Percentiles rank a stretch among this genome's conserved stretches.
Evolutionary conservation across 2,113 vertebrate species (phyloP).

Genomic region (Arvicanthis niloticus): DNA sequence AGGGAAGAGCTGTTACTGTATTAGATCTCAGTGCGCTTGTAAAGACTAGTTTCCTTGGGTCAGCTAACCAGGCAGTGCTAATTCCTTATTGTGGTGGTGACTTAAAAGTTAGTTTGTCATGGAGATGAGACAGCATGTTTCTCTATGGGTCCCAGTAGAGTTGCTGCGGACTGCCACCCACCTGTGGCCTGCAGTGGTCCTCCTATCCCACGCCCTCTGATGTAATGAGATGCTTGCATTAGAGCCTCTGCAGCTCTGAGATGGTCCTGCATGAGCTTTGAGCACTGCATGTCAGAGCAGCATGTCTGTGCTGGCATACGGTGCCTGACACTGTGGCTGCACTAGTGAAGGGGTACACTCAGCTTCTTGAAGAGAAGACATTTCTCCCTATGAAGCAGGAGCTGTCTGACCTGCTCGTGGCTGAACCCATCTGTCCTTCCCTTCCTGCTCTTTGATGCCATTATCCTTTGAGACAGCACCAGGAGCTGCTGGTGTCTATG

Average conservation of each 20-base stretch:
- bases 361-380: accelerated
- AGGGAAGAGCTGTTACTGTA: not conserved
- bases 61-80: not conserved
- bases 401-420: not conserved
- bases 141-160: not conserved
- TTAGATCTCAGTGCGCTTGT: not conserved
- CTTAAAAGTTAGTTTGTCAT: not conserved
- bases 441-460: accelerated
- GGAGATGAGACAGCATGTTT: not conserved
- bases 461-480: not conserved
- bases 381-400: accelerated
- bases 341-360: accelerated
- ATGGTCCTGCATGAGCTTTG: not conserved
- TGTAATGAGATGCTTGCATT: too few relatives aligned
- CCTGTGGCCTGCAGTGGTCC: not conserved
- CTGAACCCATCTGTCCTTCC: accelerated
- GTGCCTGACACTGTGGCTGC: accelerated
- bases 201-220: not conserved
- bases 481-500: not conserved
- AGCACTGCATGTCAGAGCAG: too few relatives aligned
- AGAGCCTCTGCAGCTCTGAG: not conserved
- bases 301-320: not conserved
- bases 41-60: not conserved
- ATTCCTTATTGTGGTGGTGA: not conserved
- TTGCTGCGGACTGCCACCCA: not conserved